Base-by-base conservation (phyloP, 2,888 invertebrate genomes). In the Drosophila conformis region DNA sequence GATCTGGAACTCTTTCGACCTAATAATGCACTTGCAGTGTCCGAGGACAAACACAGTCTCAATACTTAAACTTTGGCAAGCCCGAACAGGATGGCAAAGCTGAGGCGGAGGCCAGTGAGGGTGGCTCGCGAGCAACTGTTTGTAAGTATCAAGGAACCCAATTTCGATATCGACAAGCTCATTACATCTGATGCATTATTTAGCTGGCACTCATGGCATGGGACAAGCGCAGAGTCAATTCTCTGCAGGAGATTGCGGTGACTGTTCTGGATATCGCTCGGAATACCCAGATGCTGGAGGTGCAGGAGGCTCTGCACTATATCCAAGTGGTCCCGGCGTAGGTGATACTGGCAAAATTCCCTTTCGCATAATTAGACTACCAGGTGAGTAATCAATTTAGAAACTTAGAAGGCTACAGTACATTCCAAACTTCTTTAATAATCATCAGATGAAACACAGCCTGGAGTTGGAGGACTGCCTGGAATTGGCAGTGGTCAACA, bases 171-270 rank as follows among this genome's bases (percentile, higher is more conserved):
- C 3, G 36, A 27, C 11, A 31, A 6, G n/a, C 38, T 76, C 7
- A 58, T 11, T 21, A 46, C 46, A 5, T 1, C 0, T 29, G 10
- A 33, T 53, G 2, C 49, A 36, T 48, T 15, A 25, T 58, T 80
- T 82, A 97, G 97, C 95, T 94, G 97, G 97, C 53, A 95, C 94
- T 75, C 96, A 95, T 90, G 97, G 97, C 64, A 97, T 97, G 96
- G 97, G 97, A 0, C 97, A 97, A 94, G 97, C 97, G 0, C 97
- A 97, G 93, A 97, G 97, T 93, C 97, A 97, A 93, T 96, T 96
- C 57, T 94, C 95, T 69, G 95, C 95, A n/a, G 91, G 91, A 11
- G 91, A 91, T 73, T 91, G 91, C 63, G 82, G 82, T 36, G 91
- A 83, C 2, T 92, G 92, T 40, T 33, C 70, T n/a, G 69, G 72